Evolutionary conservation across 1,140 invertebrate genomes (phyloP).

Genomic region (Tachypleus tridentatus): DNA sequence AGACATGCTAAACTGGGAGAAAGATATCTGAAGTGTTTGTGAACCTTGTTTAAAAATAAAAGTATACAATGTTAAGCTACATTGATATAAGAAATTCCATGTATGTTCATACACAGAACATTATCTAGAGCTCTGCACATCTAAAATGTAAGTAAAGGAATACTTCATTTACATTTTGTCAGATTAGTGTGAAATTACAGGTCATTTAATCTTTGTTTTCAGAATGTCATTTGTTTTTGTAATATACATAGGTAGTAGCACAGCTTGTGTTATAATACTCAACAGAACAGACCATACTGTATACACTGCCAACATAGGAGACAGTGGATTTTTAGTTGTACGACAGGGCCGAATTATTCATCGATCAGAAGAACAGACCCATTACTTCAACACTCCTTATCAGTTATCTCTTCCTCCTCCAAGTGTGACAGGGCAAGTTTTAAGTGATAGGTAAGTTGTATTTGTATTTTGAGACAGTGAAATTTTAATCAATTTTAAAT

Average conservation of each 20-base stretch:
- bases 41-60: too few relatives aligned
- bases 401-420: slow-evolving; percentile 88
- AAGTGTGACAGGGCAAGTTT: slow-evolving; percentile 62
- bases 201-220: too few relatives aligned
- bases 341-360: slow-evolving; percentile 69
- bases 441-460: slow-evolving; percentile 62
- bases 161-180: too few relatives aligned
- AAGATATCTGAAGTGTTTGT: too few relatives aligned
- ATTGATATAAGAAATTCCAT: too few relatives aligned
- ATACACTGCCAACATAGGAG: slow-evolving; percentile 95
- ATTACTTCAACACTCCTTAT: slow-evolving; percentile 98
- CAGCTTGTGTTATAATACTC: slow-evolving; percentile 88
- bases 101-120: too few relatives aligned
- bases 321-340: slow-evolving; percentile 91
- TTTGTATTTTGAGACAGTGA: neutral
- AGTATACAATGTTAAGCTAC: too few relatives aligned
- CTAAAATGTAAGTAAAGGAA: too few relatives aligned
- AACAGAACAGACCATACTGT: slow-evolving; percentile 77
- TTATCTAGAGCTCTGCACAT: too few relatives aligned
- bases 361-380: slow-evolving; percentile 88
- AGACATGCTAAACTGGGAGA: too few relatives aligned
- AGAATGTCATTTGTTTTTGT: too few relatives aligned
- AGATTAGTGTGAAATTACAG: too few relatives aligned
- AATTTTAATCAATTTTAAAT: neutral
- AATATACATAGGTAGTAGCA: slow-evolving; percentile 68